Evolutionary conservation across 2,888 invertebrate genomes (phyloP), one percentile per base, ranked within the genome.

Genomic region (Lochmaea capreae): DNA sequence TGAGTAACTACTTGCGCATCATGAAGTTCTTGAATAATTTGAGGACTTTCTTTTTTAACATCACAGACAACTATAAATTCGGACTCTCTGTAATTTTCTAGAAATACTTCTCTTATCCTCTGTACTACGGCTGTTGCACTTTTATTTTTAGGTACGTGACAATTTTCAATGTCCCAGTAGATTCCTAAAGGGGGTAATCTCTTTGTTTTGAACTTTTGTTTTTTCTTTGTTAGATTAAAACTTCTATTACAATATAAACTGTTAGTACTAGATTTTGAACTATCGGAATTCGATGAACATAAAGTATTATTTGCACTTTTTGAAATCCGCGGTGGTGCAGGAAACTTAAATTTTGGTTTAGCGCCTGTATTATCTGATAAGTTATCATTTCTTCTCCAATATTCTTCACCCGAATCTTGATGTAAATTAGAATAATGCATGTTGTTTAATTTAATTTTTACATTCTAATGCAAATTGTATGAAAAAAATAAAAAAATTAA

Each of bases 91-190:
- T 94, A 92, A 46, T 93, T 92, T 74, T 87, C 88, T 82, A 95
- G 92, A 87, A 96, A 95, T 84, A 91, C 91, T 81, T 93, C 90
- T 81, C 97, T 89, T 77, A 97, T 93, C 69, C 91, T 90, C 83
- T 92, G 90, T 39, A 95, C 95, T 67, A 95, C 91, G 80, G 92
- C 92, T 81, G 94, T 90, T 9, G 96, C 95, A 73, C 95, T 95
- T 86, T 93, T 93, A 67, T 92, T 93, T 84, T 92, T 92, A 3
- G 96, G 96, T 62, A 96, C 94, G 87, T 93, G 92, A 86, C 95
- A 95, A 86, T 97, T 97, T 88, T 97, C 96, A 83, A 97, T 96
- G 85, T 97, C 97, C 97, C 97, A 97, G 87, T 96, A 96, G 79
- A 96, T 94, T 65, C 95, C 96, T 83, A 96, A 92, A 1, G 95